Evolutionary conservation across 2,797 vertebrate species (phyloP).

Genomic region (Tragopan temminckii): DNA sequence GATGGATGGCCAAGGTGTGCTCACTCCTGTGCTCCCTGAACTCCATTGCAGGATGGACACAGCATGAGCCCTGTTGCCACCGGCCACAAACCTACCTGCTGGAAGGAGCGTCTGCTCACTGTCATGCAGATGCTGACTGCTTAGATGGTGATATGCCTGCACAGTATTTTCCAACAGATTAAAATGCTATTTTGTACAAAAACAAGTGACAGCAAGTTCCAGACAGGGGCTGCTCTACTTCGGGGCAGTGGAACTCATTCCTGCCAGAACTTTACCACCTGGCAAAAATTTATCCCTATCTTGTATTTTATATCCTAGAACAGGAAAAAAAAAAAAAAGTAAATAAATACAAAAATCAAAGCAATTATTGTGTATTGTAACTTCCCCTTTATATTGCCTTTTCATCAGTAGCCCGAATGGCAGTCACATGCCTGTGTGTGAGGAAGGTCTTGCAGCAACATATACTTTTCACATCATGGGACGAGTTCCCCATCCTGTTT

Average conservation of each 20-base stretch:
- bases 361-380: not conserved
- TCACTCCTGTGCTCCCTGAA: not conserved
- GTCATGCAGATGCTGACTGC: not conserved
- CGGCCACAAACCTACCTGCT: not conserved
- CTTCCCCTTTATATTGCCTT: not conserved
- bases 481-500: not conserved
- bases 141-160: not conserved
- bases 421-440: not conserved
- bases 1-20: not conserved
- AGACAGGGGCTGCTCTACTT: not conserved
- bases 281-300: not conserved
- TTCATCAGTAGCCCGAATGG: not conserved
- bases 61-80: not conserved
- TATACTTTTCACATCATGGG: not conserved
- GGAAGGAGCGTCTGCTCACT: not conserved
- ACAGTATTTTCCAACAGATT: not conserved
- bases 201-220: not conserved
- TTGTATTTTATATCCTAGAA: not conserved
- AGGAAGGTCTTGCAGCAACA: not conserved
- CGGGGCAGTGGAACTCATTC: not conserved
- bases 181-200: not conserved
- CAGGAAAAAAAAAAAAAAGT: not conserved
- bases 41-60: accelerated
- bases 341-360: not conserved
- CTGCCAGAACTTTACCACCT: not conserved